phyloP scores from a whole-genome alignment of 2,888 invertebrate genomes.

The Yponomeuta malinellus region DNA sequence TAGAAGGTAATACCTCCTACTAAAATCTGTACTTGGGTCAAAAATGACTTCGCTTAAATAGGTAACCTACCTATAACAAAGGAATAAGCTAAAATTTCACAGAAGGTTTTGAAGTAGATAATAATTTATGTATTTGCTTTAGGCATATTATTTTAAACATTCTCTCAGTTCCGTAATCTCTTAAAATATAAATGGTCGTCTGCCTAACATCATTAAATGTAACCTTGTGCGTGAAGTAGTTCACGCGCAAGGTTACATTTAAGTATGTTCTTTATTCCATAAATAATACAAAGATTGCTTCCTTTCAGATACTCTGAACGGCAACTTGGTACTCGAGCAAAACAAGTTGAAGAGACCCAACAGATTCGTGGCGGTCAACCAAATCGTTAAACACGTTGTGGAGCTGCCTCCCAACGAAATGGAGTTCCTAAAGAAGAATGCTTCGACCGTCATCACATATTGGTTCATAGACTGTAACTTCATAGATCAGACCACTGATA shows the following conservation, averaged over 20 bases:
- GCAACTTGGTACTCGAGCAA: conserved; percentile 79
- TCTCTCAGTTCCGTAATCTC: no score
- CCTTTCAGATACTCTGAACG: conserved; percentile 79
- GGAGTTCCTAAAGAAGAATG: conserved; percentile 68
- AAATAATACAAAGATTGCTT: conserved; percentile 15
- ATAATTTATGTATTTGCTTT: no score
- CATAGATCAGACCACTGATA: conserved; percentile 78
- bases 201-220: no score
- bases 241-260: background rate
- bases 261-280: background rate
- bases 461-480: conserved; percentile 89
- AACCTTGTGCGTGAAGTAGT: no score
- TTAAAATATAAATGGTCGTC: no score
- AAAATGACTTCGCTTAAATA: no score
- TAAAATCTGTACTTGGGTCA: no score
- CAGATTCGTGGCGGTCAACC: conserved; percentile 79
- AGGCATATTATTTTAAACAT: no score
- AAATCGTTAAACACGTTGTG: conserved; percentile 75
- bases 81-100: no score
- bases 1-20: no score
- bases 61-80: no score
- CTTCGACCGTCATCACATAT: conserved; percentile 76
- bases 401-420: conserved; percentile 77
- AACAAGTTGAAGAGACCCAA: conserved; percentile 70
- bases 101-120: no score